Percentiles rank a stretch among this genome's conserved stretches.
Conservation (phyloP, 2,113 vertebrate genomes). For the Cheirogaleus medius region DNA sequence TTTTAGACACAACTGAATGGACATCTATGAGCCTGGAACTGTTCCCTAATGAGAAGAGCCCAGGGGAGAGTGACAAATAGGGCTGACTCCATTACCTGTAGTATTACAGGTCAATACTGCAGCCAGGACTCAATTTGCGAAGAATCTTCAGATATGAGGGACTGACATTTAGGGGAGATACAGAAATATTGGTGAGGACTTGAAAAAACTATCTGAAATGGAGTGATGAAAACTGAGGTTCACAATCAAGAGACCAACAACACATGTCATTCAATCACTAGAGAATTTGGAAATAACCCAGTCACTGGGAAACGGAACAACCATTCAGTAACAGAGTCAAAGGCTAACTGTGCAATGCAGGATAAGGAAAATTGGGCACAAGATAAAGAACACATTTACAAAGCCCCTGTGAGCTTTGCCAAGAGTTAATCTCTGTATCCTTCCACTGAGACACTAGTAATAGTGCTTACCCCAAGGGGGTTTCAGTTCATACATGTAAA, state of each 20-base stretch:
- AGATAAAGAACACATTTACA: background rate
- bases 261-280: background rate
- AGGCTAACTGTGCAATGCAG: background rate
- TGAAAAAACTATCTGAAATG: background rate
- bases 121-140: background rate
- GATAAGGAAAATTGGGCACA: background rate
- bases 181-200: background rate
- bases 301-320: background rate
- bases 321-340: background rate
- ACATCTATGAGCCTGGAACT: background rate
- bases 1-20: background rate
- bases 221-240: background rate
- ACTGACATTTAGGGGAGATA: background rate
- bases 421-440: background rate
- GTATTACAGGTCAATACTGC: background rate
- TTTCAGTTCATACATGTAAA: background rate
- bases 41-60: background rate
- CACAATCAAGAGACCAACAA: background rate
- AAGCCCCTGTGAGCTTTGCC: background rate
- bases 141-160: background rate
- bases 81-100: background rate
- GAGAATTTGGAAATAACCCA: background rate
- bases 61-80: background rate
- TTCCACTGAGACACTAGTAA: background rate
- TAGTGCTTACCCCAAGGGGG: background rate